phyloP scores from a whole-genome alignment of 2,797 vertebrate genomes.

The Ptychobarbus kaznakovi region DNA sequence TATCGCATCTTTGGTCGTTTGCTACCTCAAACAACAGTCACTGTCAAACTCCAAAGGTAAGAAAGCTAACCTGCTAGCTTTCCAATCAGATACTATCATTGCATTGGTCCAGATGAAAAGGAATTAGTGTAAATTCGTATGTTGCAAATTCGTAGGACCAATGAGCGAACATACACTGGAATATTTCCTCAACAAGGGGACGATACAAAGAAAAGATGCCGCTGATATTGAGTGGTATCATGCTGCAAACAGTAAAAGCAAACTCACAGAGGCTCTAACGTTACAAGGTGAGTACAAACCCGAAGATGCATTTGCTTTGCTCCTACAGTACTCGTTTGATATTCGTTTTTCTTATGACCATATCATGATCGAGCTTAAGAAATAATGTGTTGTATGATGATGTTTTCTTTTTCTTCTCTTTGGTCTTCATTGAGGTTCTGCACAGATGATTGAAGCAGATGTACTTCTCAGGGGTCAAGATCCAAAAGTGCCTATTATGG shows the following conservation, averaged over 20 bases:
- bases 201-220: constrained; percentile 75
- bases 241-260: constrained; percentile 82
- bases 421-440: constrained; percentile 70
- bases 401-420: background rate
- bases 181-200: constrained; percentile 75
- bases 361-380: background rate
- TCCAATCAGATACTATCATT: background rate
- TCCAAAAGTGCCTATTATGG: constrained; percentile 87
- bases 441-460: constrained; percentile 94
- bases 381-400: background rate
- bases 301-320: background rate
- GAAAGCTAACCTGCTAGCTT: constrained; percentile 29
- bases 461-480: constrained; percentile 78
- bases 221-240: constrained; percentile 86
- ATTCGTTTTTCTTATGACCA: background rate
- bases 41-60: constrained; percentile 33
- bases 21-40: constrained; percentile 30
- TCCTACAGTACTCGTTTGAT: background rate
- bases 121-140: background rate
- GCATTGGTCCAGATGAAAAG: background rate
- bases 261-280: constrained; percentile 77
- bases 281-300: constrained; percentile 73
- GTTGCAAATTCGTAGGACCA: constrained; percentile 12
- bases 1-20: constrained; percentile 5
- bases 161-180: constrained; percentile 76